Evolutionary conservation across 1,140 invertebrate species (phyloP), one percentile per base, ranked within the genome.

Genomic region (Leptinotarsa defecta): DNA sequence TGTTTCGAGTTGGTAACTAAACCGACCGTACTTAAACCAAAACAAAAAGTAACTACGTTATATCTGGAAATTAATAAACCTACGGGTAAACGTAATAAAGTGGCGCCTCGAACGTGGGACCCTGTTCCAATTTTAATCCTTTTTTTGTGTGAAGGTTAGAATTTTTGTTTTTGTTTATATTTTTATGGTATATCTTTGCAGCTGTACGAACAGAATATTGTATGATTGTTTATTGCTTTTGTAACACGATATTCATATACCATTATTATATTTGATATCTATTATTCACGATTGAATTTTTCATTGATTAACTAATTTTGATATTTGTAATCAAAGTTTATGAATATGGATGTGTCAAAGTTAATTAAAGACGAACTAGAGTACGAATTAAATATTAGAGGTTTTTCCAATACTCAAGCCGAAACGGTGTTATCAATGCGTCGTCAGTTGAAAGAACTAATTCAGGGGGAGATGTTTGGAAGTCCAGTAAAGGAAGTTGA

Each of bases 361-460:
- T 65, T 65, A 5, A 11, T 24, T 48, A 73, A 17, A 20, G 71
- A 48, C 24, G 71, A 73, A 43, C 19, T 20, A 43, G 22, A 64
- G 4, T 64, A 64, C 13, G 71, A 64, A 20, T 71, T 71, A 13
- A 1, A 24, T 19, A 19, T 71, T 19, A 49, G 43, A 6, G 70
- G 70, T 22, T 49, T 52, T 27, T 19, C 19, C 17, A 34, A 61
- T 49, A 19, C 52, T 15, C 11, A 49, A 34, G 34, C 17, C n/a
- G 43, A 71, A 57, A 52, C 70, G 13, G 34, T 71, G 11, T 15
- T 71, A 19, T 71, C 49, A 19, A 71, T 71, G 70, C 15, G 49
- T 49, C 48, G 19, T 20, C 20, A 71, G 34, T 34, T 71, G 17
- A 71, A 13, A 61, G 70, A 71, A 48, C 43, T 71, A 4, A 71